Evolutionary conservation across 2,888 invertebrate genomes (phyloP), one percentile per base, ranked within the genome.

Genomic region (Hypomecis punctinalis): DNA sequence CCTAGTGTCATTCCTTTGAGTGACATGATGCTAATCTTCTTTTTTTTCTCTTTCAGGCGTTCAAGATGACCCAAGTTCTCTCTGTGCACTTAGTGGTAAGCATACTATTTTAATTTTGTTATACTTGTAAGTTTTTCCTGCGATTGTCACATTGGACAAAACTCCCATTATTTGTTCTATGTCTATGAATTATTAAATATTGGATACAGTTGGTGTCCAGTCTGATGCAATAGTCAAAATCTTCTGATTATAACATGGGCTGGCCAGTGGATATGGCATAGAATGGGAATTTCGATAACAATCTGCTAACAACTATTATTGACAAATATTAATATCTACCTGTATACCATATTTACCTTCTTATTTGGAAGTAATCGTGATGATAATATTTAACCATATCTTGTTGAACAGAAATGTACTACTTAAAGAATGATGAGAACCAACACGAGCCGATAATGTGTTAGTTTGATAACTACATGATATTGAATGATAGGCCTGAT

Each of bases 401-500:
- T 6, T 11, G 37, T 45, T 46, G 11, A 53, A 57, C 37, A 0
- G 61, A 53, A 51, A 35, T 46, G 42, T 53, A 23, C 0, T 37
- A n/a, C 40, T n/a, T 35, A 33, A 55, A 57, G 47, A 0, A 84
- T 89, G 89, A 89, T 89, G 89, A 86, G 74, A 85, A 79, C 62
- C 63, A 79, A 88, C 88, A 89, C 82, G 89, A 90, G 89, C 88
- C 88, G 79, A 89, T 77, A 71, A 84, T 79, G 84, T 89, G 88
- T 88, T 84, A 77, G 75, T 78, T 81, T 87, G 88, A 89, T 82
- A 84, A 89, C 85, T 73, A 88, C 67, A 74, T 90, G 90, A 90
- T 86, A 89, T 69, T 73, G 79, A 88, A 90, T 90, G 90, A 90
- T 90, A 90, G 90, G 90, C 73, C 90, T 90, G 90, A 90, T 78